These are phyloP conservation scores for Cryptoprocta ferox DNA, from an alignment of 2,797 vertebrate species.

Conservation along the genomic window DNA sequence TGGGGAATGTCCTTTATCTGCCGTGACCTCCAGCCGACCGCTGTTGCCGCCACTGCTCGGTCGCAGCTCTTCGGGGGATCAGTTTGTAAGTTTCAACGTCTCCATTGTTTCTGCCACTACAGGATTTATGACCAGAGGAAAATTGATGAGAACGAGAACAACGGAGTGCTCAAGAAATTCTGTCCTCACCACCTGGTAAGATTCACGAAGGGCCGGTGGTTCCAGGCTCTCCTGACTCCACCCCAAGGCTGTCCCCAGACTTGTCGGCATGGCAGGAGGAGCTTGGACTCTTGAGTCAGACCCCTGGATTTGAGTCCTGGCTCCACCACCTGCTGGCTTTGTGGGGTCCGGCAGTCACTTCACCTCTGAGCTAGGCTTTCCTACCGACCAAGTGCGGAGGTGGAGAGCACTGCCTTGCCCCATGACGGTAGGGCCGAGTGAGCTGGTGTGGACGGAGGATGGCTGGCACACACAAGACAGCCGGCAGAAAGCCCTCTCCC, in stretches of 20 bases:
- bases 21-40: background rate
- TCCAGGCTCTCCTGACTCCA: background rate
- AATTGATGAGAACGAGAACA: slow-evolving; percentile 97
- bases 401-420: background rate
- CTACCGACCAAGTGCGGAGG: background rate
- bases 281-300: slow-evolving; percentile 45
- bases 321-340: slow-evolving; percentile 6
- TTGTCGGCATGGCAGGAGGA: slow-evolving; percentile 22
- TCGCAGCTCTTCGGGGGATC: background rate
- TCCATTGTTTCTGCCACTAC: background rate
- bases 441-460: background rate
- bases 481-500: background rate
- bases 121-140: slow-evolving; percentile 99
- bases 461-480: background rate
- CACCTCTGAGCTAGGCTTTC: slow-evolving; percentile 37
- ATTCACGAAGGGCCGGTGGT: background rate
- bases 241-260: background rate
- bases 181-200: slow-evolving; percentile 96
- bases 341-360: background rate
- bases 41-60: background rate
- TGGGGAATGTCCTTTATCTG: background rate
- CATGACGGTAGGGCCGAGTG: background rate
- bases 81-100: background rate
- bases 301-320: slow-evolving; percentile 12
- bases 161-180: slow-evolving; percentile 97